Base-by-base conservation (phyloP, 2,888 invertebrate species). In the Euplagia quadripunctaria region DNA sequence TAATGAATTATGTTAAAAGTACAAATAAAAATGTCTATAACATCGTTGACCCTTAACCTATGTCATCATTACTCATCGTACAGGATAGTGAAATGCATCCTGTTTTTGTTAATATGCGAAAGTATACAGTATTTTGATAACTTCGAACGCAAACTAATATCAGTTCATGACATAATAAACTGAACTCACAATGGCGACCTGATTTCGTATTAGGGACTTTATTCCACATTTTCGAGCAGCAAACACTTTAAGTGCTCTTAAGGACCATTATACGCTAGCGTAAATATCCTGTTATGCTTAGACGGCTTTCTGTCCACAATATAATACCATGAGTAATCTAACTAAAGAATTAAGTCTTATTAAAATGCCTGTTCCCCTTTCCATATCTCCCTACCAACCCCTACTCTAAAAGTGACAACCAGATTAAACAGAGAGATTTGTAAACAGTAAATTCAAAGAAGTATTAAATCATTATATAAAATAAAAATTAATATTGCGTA, bases 231-330 rank as follows among this genome's bases (percentile, higher is more conserved):
- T 43, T 16, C 42, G 55, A 68, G 55, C 42, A 68, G 42, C 68
- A 68, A 68, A 68, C 52, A 20, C 43, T 55, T 68, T 43, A 68
- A 68, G 55, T 42, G 68, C n/a, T 55, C 68, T 14, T 68, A 43
- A 68, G 68, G 16, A 16, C 41, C n/a, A 42, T 65, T 52, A 16
- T n/a, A n/a, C 14, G 14, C 55, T 42, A 61, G 61, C 12, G 12
- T 58, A 20, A 58, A 58, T 58, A 31, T 11, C 20, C 20, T 31
- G 58, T 58, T 58, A 20, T 61, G 31, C 31, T 61, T 12, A 12
- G 31, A 14, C 14, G 1, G 14, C n/a, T n/a, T n/a, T n/a, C 20
- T 11, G 12, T 11, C n/a, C 20, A 61, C 31, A 31, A 12, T 61
- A 14, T 14, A 61, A 31, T 14, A 31, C 4, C 20, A 58, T 58